Base-by-base conservation (phyloP, 2,888 invertebrate species). In the Ditylenchus weischeri region DNA sequence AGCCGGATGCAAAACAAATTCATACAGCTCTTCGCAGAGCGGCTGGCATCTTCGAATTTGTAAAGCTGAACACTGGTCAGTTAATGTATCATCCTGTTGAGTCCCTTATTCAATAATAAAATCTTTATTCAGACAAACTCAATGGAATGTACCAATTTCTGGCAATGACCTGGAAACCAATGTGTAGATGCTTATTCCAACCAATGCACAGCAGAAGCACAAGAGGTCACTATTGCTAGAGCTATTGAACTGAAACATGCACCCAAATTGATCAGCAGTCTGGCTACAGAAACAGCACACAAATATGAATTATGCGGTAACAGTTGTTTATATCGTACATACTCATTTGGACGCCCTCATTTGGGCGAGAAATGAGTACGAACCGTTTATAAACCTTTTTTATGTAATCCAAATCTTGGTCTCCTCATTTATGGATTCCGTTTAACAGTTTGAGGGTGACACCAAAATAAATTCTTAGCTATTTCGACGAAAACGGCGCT, bases 161-260 rank as follows among this genome's bases (percentile, higher is more conserved):
- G 85, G 87, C 11, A 85, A 85, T 49, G 88, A 88, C 82, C 84
- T 87, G 68, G 88, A 88, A 79, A 84, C 86, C 13, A 83, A 87
- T 48, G 85, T 88, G 23, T 88, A 72, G 86, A 86, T 70, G 88
- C 88, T 19, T 89, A 88, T 79, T 84, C 88, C 23, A 84, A 86
- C 78, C 88, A 88, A 79, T 88, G 87, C 78, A 88, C 87, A 29
- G 88, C 88, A 35, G 88, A 88, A 83, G 88, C 88, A 13, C 88
- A 88, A 81, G 88, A 89, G 86, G 86, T 89, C 49, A 88, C 88
- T 19, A 86, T 89, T 60, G 88, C 88, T 1, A 83, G 88, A 79
- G 88, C 88, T 15, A 86, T 89, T 8, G 88, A 88, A 74, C 79
- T 88, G 77, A 88, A 88, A 73, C 88, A 89, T 78, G 86, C 86